Percentiles rank a stretch among this genome's conserved stretches.
Conservation (phyloP, 2,797 vertebrate genomes). For the Erethizon dorsatum region DNA sequence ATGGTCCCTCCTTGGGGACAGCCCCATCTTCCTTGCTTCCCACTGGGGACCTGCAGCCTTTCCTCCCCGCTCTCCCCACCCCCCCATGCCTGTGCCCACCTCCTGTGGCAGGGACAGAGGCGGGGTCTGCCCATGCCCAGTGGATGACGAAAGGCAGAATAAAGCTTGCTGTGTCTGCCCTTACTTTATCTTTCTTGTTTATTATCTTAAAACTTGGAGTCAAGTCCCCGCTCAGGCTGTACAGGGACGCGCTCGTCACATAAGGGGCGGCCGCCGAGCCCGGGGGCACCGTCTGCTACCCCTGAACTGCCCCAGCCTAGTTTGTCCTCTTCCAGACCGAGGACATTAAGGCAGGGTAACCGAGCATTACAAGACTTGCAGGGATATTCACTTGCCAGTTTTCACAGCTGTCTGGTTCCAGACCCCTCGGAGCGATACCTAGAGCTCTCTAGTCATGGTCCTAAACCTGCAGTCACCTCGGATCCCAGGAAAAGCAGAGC, state of each 20-base stretch:
- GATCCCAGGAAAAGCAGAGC: background rate
- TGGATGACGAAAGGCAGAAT: background rate
- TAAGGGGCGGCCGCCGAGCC: background rate
- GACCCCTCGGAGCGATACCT: background rate
- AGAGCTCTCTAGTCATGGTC: background rate
- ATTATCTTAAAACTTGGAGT: background rate
- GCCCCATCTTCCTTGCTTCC: background rate
- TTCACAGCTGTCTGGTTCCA: background rate
- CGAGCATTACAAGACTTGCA: background rate
- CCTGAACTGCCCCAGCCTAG: background rate
- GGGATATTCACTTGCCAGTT: background rate
- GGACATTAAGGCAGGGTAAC: background rate
- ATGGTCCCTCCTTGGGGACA: background rate
- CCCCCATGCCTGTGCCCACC: background rate
- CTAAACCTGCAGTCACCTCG: background rate
- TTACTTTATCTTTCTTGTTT: background rate
- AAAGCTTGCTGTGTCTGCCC: background rate
- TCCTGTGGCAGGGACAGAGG: background rate
- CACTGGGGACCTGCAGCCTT: background rate
- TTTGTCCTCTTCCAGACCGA: background rate
- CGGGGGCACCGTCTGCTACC: background rate
- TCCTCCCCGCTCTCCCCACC: background rate
- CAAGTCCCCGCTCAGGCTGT: background rate
- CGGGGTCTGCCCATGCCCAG: background rate
- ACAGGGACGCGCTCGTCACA: rapidly evolving